These are phyloP conservation scores for Lottia gigantea DNA, from an alignment of 2,888 invertebrate genomes.

Conservation along the genomic window DNA sequence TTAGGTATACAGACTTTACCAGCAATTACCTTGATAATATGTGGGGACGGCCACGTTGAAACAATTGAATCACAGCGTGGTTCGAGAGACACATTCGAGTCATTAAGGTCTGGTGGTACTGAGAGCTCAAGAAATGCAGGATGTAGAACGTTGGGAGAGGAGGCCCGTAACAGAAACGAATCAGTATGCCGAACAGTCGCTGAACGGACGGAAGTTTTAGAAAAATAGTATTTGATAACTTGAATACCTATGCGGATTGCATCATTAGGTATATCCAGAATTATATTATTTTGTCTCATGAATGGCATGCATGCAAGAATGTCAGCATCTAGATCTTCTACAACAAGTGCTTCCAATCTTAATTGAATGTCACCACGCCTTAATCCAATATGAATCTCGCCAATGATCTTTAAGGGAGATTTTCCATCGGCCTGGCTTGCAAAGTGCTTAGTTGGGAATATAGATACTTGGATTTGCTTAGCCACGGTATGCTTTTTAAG, in stretches of 20 bases:
- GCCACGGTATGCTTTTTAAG: background rate
- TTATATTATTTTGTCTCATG: background rate
- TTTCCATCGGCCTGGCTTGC: background rate
- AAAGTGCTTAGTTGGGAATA: background rate
- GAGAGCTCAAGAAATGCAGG: background rate
- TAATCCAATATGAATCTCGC: background rate
- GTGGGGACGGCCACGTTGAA: background rate
- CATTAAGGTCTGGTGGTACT: background rate
- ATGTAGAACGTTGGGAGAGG: background rate
- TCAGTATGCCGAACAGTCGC: background rate
- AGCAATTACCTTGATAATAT: background rate
- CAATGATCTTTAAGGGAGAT: background rate
- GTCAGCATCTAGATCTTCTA: constrained; percentile 3
- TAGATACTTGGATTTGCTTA: background rate
- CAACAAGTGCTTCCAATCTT: background rate
- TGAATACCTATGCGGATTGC: background rate
- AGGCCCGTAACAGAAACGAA: background rate
- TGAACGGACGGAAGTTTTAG: background rate
- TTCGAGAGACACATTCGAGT: background rate
- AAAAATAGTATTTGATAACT: background rate
- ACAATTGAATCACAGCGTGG: background rate
- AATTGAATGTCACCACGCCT: background rate
- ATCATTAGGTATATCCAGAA: background rate
- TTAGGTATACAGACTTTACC: background rate
- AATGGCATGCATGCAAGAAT: background rate